Evolutionary conservation across 2,113 vertebrate species (phyloP), one percentile per base, ranked within the genome.

Genomic region (Oophaga pumilio): DNA sequence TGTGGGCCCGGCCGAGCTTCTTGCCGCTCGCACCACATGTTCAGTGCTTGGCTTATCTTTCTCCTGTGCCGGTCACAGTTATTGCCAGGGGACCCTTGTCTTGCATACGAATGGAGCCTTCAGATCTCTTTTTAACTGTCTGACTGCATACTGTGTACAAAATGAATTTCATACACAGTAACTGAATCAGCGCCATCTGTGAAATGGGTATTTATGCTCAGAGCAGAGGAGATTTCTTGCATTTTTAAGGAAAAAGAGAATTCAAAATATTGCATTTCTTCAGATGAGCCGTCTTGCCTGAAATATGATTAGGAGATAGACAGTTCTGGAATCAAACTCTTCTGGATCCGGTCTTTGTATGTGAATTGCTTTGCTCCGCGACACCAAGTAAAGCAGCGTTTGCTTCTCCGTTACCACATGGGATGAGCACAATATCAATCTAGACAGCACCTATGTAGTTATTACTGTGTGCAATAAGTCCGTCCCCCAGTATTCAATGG

Each of bases 61-160:
- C 89, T 89, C 52, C 4, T 84, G 89, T 90, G 82, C 73, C 84
- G 83, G 91, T 90, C 85, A 1, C 76, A 78, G 10, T 84, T 89
- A 82, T 83, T 87, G 83, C 76, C 6, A 60, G 87, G 90, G 91
- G 84, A 89, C 81, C 8, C 89, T 89, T 85, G 91, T 90, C 82
- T 0, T 4, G 89, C 82, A 90, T 90, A 91, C 87, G 66, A 89
- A 89, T 77, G 87, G 87, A 89, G 68, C 85, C 90, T 78, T 90
- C 91, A 76, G 80, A 88, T 91, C 76, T 90, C 60, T 91, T 92
- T 89, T 86, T 88, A 90, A 88, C 88, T 84, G 2, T 43, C 87
- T 85, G 85, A 6, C 9, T 33, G 90, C 90, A 26, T 84, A 62
- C 89, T 90, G 89, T 0, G 8, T 43, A 89, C 84, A 22, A 86